Conservation (phyloP, 2,113 vertebrate species). For the Tinamus guttatus region DNA sequence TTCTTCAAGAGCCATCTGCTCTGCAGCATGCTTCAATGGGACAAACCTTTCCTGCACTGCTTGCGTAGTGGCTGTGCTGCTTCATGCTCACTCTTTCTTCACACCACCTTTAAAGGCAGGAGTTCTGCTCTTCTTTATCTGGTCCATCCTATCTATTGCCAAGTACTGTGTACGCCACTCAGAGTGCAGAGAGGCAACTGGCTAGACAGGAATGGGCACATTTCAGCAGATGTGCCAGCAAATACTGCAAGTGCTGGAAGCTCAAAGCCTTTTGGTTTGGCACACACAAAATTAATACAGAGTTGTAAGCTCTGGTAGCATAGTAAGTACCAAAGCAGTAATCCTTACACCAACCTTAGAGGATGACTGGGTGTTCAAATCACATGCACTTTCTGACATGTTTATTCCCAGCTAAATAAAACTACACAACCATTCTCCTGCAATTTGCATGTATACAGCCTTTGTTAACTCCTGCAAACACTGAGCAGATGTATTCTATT, state of each 20-base stretch:
- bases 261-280: neutral
- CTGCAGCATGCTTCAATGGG: too few relatives aligned
- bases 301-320: neutral
- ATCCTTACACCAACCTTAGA: neutral
- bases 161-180: neutral
- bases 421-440: neutral
- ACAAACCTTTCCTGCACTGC: neutral
- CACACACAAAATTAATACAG: neutral
- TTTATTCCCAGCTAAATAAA: neutral
- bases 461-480: neutral
- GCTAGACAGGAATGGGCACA: fast-evolving
- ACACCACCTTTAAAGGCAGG: neutral
- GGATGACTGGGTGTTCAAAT: neutral
- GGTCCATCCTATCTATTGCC: neutral
- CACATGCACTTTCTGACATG: neutral
- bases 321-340: neutral
- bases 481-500: neutral
- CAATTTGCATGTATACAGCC: neutral
- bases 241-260: neutral
- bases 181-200: neutral
- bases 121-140: neutral
- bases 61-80: neutral
- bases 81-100: neutral
- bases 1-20: neutral
- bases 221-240: neutral